Percentiles rank a stretch among this genome's conserved stretches.
phyloP scores from a whole-genome alignment of 2,113 vertebrate species.

The Paradoxurus hermaphroditus region DNA sequence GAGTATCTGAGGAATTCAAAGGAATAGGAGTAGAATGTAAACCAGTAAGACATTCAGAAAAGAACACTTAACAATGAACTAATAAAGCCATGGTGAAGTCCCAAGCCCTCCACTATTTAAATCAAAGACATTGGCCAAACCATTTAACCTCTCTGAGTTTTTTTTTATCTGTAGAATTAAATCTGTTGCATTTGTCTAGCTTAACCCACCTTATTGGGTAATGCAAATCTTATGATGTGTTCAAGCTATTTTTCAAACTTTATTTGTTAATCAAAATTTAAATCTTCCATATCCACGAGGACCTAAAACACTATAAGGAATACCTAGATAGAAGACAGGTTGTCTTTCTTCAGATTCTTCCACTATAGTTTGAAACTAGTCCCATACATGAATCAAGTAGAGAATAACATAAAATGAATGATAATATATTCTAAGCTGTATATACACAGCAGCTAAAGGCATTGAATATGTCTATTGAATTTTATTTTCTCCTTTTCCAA shows the following conservation, averaged over 20 bases:
- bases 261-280: conserved; percentile 2
- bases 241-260: neutral
- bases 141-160: neutral
- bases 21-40: neutral
- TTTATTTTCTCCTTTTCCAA: neutral
- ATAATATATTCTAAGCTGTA: neutral
- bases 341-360: neutral
- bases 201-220: neutral
- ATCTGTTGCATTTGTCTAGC: neutral
- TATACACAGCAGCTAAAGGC: neutral
- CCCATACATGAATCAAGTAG: neutral
- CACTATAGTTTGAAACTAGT: neutral
- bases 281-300: neutral
- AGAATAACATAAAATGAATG: neutral
- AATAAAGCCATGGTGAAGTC: neutral
- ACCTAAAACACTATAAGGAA: neutral
- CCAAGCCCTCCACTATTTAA: neutral
- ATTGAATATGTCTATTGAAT: neutral
- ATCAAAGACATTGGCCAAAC: neutral
- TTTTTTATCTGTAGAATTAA: neutral
- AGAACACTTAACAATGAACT: neutral
- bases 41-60: neutral
- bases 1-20: neutral
- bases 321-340: neutral
- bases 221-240: neutral